phyloP scores from a whole-genome alignment of 2,113 vertebrate genomes.

The Fulmarus glacialis region DNA sequence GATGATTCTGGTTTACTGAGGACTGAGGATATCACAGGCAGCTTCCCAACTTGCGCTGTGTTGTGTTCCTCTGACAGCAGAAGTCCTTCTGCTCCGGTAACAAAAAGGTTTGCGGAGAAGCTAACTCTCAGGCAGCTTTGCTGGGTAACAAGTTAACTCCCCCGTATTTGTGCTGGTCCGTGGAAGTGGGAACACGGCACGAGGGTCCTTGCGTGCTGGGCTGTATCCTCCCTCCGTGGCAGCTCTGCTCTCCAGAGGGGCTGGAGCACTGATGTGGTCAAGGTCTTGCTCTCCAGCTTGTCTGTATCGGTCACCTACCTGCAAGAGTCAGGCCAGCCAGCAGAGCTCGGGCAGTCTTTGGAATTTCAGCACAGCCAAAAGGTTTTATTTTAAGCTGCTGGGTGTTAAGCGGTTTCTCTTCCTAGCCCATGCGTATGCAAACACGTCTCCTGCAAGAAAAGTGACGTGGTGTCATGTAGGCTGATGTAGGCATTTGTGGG shows the following conservation, averaged over 20 bases:
- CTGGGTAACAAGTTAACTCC: not conserved
- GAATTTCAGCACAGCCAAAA: not conserved
- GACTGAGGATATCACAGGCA: not conserved
- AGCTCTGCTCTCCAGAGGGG: not conserved
- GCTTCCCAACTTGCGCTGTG: not conserved
- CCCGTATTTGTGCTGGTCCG: rapidly evolving
- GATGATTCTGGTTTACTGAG: not conserved
- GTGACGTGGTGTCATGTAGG: not conserved
- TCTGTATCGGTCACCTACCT: not conserved
- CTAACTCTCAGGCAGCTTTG: not conserved
- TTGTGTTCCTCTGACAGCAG: not conserved
- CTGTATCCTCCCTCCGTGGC: not conserved
- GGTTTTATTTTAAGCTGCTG: not conserved
- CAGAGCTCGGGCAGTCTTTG: not conserved
- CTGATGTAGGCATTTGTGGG: no score
- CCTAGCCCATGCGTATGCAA: rapidly evolving
- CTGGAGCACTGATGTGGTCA: not conserved
- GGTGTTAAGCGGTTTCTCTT: not conserved
- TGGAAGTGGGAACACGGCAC: not conserved
- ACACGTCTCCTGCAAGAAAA: not conserved
- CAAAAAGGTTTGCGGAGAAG: not conserved
- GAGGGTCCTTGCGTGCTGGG: not conserved
- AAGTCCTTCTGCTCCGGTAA: not conserved
- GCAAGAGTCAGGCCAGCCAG: not conserved
- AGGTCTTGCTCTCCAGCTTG: not conserved